Percentiles rank a stretch among this genome's conserved stretches.
phyloP scores from a whole-genome alignment of 2,888 invertebrate species.

The Watsonalla cultraria region DNA sequence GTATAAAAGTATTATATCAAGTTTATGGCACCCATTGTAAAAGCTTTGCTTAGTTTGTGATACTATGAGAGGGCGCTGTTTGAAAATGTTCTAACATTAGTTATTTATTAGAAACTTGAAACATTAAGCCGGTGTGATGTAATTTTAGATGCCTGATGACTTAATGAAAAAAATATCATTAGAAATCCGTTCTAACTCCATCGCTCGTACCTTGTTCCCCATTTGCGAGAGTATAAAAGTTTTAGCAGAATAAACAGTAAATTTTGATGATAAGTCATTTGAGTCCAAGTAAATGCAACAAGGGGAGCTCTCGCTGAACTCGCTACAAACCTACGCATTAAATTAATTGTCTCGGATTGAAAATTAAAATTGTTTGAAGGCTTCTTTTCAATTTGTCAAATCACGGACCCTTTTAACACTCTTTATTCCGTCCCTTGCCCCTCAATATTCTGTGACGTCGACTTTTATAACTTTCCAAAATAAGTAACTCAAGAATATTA shows the following conservation, averaged over 20 bases:
- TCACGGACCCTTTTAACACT: conserved; percentile 3
- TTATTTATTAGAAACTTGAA: too few species aligned
- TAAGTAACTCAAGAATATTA: too few species aligned
- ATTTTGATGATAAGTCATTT: conserved; percentile 67
- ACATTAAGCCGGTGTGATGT: too few species aligned
- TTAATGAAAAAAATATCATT: too few species aligned
- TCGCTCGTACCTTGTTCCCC: conserved; percentile 18
- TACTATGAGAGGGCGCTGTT: too few species aligned
- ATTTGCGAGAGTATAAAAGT: conserved; percentile 29
- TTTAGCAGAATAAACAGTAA: conserved; percentile 55
- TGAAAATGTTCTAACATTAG: too few species aligned
- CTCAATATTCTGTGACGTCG: background rate
- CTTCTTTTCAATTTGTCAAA: conserved; percentile 10
- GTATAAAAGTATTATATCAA: too few species aligned
- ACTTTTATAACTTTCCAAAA: background rate
- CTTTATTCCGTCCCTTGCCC: background rate
- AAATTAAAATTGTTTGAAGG: conserved; percentile 16
- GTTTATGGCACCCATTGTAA: too few species aligned
- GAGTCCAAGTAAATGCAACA: conserved; percentile 56
- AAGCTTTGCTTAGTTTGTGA: too few species aligned
- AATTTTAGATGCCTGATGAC: too few species aligned
- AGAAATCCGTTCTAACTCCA: conserved; percentile 3
- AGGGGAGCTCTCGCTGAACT: conserved; percentile 28
- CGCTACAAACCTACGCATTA: conserved; percentile 30
- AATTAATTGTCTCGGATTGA: conserved; percentile 21